Evolutionary conservation across 1,140 invertebrate genomes (phyloP).

Genomic region (Papilio dardanus): DNA sequence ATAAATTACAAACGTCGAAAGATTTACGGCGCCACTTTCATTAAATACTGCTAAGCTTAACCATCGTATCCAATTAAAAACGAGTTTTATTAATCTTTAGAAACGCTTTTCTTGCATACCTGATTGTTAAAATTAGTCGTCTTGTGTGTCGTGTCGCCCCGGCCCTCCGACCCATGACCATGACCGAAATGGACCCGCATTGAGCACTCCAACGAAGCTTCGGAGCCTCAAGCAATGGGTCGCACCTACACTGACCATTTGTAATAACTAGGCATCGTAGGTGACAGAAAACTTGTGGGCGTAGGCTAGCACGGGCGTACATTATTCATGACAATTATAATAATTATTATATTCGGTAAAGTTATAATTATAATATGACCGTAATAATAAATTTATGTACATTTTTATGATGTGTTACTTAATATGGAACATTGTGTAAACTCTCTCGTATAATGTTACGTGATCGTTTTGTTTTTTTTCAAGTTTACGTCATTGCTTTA

Average conservation of each 20-base stretch:
- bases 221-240: constrained; percentile 24
- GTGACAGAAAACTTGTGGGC: neutral
- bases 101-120: constrained; percentile 20
- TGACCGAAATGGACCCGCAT: constrained; percentile 45
- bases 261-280: neutral
- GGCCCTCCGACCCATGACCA: constrained; percentile 39
- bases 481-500: constrained; percentile 37
- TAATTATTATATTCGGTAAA: constrained; percentile 3
- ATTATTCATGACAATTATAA: constrained; percentile 11
- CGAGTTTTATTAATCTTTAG: neutral
- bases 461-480: constrained; percentile 24
- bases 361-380: constrained; percentile 19
- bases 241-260: constrained; percentile 28
- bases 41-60: neutral
- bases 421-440: constrained; percentile 1
- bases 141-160: constrained; percentile 36
- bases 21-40: constrained; percentile 22
- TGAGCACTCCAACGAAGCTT: neutral
- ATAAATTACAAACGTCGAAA: no score
- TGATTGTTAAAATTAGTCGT: constrained; percentile 10
- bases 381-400: constrained; percentile 18
- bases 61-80: neutral
- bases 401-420: constrained; percentile 4
- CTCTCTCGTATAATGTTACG: constrained; percentile 14
- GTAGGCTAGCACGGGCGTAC: neutral